phyloP scores from a whole-genome alignment of 2,113 vertebrate species.

The Anolis carolinensis region DNA sequence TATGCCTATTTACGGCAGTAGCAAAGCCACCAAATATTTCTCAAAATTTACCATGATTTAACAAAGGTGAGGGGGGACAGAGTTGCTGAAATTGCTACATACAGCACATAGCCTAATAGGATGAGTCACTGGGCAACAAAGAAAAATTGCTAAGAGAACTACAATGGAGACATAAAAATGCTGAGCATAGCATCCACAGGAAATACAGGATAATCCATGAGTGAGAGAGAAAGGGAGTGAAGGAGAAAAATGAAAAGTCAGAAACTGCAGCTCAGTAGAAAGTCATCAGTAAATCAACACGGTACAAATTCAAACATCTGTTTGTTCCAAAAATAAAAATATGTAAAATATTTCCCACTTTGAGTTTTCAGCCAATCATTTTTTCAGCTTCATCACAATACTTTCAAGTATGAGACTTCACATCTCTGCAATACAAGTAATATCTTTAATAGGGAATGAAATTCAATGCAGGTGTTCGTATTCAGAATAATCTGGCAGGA shows the following conservation, averaged over 20 bases:
- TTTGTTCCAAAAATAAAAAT: background rate
- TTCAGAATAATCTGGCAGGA: conserved; percentile 5
- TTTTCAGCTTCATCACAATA: background rate
- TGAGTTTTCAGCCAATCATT: background rate
- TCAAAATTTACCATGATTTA: background rate
- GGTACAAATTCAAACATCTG: background rate
- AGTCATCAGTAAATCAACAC: background rate
- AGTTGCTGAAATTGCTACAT: background rate
- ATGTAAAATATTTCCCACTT: background rate
- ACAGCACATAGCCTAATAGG: background rate
- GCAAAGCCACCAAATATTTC: background rate
- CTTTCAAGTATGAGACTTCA: background rate
- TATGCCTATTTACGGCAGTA: background rate
- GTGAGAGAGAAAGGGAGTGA: background rate
- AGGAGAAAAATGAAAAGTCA: no score
- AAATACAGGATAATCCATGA: conserved; percentile 10
- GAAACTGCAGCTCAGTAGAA: background rate
- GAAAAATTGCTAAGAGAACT: background rate
- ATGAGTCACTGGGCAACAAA: background rate
- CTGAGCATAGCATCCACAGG: conserved; percentile 18
- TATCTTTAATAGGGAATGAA: background rate
- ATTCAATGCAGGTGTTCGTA: background rate
- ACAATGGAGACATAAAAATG: conserved; percentile 14
- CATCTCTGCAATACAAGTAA: background rate
- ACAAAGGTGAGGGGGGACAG: background rate